A percentile compares a stretch with the other conserved stretches of the same genome.
These are phyloP conservation scores for Tribolium freemani DNA, from an alignment of 2,888 invertebrate genomes.

Conservation along the genomic window DNA sequence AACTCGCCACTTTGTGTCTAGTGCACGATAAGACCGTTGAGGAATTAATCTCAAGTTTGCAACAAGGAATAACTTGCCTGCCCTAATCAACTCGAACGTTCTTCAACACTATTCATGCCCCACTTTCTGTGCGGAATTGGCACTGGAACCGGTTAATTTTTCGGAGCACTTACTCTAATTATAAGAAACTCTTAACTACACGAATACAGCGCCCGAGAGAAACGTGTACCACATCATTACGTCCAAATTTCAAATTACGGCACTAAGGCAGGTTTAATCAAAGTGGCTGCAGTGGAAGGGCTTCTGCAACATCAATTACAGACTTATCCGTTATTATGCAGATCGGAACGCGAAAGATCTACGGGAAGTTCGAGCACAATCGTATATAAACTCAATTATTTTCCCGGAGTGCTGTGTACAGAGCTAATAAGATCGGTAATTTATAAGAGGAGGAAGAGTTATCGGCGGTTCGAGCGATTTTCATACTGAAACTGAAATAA, in stretches of 20 bases:
- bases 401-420: background rate
- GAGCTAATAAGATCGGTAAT: background rate
- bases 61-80: slow-evolving; percentile 35
- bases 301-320: background rate
- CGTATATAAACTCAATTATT: background rate
- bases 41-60: slow-evolving; percentile 41
- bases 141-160: slow-evolving; percentile 29
- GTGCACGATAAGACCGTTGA: slow-evolving; percentile 23
- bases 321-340: background rate
- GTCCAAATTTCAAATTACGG: background rate
- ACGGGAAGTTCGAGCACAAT: background rate
- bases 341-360: background rate
- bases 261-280: background rate
- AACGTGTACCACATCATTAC: slow-evolving; percentile 17
- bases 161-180: slow-evolving; percentile 35
- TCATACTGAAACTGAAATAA: no score
- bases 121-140: slow-evolving; percentile 25
- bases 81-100: slow-evolving; percentile 37
- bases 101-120: slow-evolving; percentile 30
- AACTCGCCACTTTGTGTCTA: slow-evolving; percentile 38
- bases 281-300: background rate
- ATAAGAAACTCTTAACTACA: slow-evolving; percentile 21
- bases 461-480: background rate
- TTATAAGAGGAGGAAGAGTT: background rate
- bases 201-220: background rate